phyloP scores from a whole-genome alignment of 2,113 vertebrate species.

The Hepsetus odoe region DNA sequence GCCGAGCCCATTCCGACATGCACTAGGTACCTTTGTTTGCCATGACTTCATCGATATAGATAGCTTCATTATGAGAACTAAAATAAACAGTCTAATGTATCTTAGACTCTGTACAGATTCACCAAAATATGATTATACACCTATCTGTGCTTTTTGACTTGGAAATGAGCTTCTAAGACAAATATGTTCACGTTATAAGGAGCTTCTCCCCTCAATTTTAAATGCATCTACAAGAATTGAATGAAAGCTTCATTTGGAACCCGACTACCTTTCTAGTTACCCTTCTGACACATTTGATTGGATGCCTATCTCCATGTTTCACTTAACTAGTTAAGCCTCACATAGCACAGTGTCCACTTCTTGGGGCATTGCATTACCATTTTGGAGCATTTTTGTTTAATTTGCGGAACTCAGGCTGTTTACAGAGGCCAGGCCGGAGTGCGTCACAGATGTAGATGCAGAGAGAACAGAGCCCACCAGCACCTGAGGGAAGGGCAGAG shows the following conservation, averaged over 20 bases:
- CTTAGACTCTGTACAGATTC: too few relatives aligned
- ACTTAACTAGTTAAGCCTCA: not conserved
- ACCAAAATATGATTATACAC: too few relatives aligned
- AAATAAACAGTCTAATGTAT: not conserved
- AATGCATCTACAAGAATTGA: too few relatives aligned
- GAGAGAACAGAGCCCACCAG: not conserved
- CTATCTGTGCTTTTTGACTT: too few relatives aligned
- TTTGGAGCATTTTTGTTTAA: slow-evolving; percentile 18
- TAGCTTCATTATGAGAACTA: not conserved
- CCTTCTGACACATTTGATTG: too few relatives aligned
- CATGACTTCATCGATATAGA: not conserved
- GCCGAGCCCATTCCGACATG: not conserved
- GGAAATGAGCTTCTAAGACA: too few relatives aligned
- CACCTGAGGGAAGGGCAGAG: not conserved
- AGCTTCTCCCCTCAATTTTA: too few relatives aligned
- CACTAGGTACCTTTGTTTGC: not conserved
- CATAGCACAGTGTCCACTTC: not conserved
- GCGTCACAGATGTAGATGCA: slow-evolving; percentile 15
- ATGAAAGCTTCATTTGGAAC: too few relatives aligned
- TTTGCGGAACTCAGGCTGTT: slow-evolving; percentile 12
- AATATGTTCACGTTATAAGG: too few relatives aligned
- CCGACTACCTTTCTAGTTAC: too few relatives aligned
- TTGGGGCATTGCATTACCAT: not conserved
- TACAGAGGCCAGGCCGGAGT: not conserved
- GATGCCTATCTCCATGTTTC: not conserved